Evolutionary conservation across 2,113 vertebrate genomes (phyloP).

Genomic region (Prionailurus bengalensis): DNA sequence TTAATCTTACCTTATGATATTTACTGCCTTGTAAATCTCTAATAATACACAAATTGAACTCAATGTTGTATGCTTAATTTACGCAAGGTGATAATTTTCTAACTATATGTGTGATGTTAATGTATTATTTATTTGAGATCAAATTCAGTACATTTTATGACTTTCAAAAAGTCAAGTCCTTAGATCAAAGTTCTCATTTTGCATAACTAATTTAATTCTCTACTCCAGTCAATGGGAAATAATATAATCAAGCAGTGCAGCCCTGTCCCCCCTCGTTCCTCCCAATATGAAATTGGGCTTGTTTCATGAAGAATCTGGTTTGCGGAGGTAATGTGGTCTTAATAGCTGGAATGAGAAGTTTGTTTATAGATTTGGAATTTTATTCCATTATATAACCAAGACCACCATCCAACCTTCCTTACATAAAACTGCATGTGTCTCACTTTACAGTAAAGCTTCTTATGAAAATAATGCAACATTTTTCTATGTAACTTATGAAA

Average conservation of each 20-base stretch:
- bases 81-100: slow-evolving; percentile 71
- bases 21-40: slow-evolving; percentile 67
- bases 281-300: background rate
- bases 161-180: slow-evolving; percentile 50
- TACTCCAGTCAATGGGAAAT: background rate
- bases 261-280: rapidly evolving
- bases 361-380: slow-evolving; percentile 15
- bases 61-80: slow-evolving; percentile 69
- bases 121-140: slow-evolving; percentile 50
- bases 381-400: slow-evolving; percentile 8
- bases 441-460: background rate
- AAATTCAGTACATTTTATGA: slow-evolving; percentile 65
- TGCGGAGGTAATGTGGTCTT: background rate
- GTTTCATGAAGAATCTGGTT: background rate
- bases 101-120: slow-evolving; percentile 60
- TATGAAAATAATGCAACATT: slow-evolving; percentile 23
- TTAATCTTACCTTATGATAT: slow-evolving; percentile 47
- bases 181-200: slow-evolving; percentile 34
- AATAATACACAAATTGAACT: slow-evolving; percentile 63
- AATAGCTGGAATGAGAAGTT: background rate
- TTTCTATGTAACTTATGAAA: background rate
- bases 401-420: background rate
- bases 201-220: slow-evolving; percentile 47
- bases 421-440: background rate
- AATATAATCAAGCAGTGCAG: background rate